Base-by-base conservation (phyloP, 1,140 invertebrate genomes). In the Geopemphigus sp. region DNA sequence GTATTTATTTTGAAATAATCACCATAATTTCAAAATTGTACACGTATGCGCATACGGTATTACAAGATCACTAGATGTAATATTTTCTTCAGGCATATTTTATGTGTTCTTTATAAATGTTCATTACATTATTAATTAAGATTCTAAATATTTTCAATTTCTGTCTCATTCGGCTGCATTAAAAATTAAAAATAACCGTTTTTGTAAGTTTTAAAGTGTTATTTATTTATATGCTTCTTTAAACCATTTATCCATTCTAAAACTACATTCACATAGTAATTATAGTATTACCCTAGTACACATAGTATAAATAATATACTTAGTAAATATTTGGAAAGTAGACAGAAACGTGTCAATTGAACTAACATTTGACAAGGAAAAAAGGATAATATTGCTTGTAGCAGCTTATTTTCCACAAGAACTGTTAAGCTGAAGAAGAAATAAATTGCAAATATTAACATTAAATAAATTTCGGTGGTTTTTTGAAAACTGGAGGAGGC, bases 1-100 rank as follows among this genome's bases (percentile, higher is more conserved):
- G 26, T 54, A 22, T 80, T 68, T 57, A 39, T 80, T 80, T 61
- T 66, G 66, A 66, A 57, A 32, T 54, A 57, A 32, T 63, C 39
- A 56, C 50, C 47, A 68, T 50, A 19, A 54, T 39, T 57, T 17
- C 11, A 53, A 63, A 80, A 39, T 24, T 12, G 3, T 63, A 8
- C 14, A 50, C 64, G 63, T n/a, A 10, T 19, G 11, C 22, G 3
- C 15, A 45, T 68, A 45, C 56, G 19, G 57, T 74, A 57, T 39
- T 74, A 19, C n/a, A n/a, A 22, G 8, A 39, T 39, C 39, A 32
- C n/a, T 64, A 17, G 22, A 56, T 56, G 1, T 56, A 22, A 45
- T 19, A 76, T 26, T n/a, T 15, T 68, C 29, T 68, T 68, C 45
- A 47, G 39, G 12, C 10, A 12, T n/a, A n/a, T 50, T 22, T 1